Evolutionary conservation across 2,888 invertebrate species (phyloP).

Genomic region (Troglohyphantes excavatus): DNA sequence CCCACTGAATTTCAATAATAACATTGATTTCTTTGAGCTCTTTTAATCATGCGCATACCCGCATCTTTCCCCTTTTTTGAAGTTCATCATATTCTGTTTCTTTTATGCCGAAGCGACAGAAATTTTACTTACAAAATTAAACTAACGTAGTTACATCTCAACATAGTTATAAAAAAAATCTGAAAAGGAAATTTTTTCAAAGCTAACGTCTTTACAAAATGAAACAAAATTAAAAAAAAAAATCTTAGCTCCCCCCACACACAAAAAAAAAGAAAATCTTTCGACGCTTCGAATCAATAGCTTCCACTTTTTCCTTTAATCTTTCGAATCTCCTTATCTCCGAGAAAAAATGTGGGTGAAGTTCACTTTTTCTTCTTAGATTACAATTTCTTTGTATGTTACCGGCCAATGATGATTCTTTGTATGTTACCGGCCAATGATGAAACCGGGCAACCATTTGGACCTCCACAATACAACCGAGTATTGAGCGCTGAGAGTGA

Average conservation of each 20-base stretch:
- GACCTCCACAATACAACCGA: constrained; percentile 54
- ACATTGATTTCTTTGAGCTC: not conserved
- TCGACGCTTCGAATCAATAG: constrained; percentile 39
- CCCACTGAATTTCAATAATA: not conserved
- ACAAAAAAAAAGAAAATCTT: not conserved
- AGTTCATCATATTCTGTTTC: not conserved
- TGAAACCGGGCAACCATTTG: constrained; percentile 47
- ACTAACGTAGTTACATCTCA: not conserved
- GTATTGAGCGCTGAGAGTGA: constrained; percentile 53
- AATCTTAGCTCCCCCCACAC: not conserved
- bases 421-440: constrained; percentile 38
- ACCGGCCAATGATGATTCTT: constrained; percentile 42
- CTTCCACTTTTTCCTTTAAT: constrained; percentile 40
- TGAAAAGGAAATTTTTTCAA: not conserved
- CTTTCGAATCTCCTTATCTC: constrained; percentile 37
- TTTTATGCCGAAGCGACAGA: not conserved
- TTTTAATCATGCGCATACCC: not conserved
- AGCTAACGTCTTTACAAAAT: not conserved
- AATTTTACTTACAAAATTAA: constrained; percentile 9
- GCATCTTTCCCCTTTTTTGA: not conserved
- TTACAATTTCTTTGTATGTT: constrained; percentile 45
- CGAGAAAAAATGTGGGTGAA: constrained; percentile 50
- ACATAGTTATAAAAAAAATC: not conserved
- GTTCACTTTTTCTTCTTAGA: constrained; percentile 53
- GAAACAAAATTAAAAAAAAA: constrained; percentile 18